Evolutionary conservation across 2,888 invertebrate species (phyloP), one percentile per base, ranked within the genome.

Genomic region (Plusia festucae): DNA sequence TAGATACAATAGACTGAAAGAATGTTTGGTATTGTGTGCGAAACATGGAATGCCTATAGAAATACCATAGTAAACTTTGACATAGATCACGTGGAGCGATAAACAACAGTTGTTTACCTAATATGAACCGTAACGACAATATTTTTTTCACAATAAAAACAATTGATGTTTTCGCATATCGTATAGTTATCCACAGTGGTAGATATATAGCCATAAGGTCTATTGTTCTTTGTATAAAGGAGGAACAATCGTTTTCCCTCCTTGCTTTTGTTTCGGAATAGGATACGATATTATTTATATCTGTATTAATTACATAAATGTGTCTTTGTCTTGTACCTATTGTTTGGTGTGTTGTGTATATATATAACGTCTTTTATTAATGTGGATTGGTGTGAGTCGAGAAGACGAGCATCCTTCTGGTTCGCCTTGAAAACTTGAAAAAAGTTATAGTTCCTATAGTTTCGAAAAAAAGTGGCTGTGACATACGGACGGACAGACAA

Each of bases 231-330:
- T 73, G 67, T 60, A 61, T 27, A 55, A 51, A 46, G 60, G 32
- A 68, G 49, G 49, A 70, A 79, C 69, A 74, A 74, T 74, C 55
- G 53, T 55, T 59, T 55, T 51, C 62, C 65, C 59, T 68, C 55
- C 70, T 59, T 40, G 54, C 65, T 57, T 70, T 76, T 70, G 70
- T 73, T 65, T 60, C 49, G 22, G 49, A 53, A 62, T 62, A 65
- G 60, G 34, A 51, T 51, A 65, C 49, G 61, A 53, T 65, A 62
- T 56, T 56, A 67, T 70, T 61, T 57, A 65, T 70, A 70, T 69
- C 62, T 65, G 63, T 68, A 72, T 72, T 73, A 76, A 76, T 76
- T 73, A 65, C 63, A 76, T 67, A 73, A 64, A 74, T 74, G 60
- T 44, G 44, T 57, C 58, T 65, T 74, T 65, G 61, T 56, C 59